Base-by-base conservation (phyloP, 2,888 invertebrate species). In the Endomychus coccineus region DNA sequence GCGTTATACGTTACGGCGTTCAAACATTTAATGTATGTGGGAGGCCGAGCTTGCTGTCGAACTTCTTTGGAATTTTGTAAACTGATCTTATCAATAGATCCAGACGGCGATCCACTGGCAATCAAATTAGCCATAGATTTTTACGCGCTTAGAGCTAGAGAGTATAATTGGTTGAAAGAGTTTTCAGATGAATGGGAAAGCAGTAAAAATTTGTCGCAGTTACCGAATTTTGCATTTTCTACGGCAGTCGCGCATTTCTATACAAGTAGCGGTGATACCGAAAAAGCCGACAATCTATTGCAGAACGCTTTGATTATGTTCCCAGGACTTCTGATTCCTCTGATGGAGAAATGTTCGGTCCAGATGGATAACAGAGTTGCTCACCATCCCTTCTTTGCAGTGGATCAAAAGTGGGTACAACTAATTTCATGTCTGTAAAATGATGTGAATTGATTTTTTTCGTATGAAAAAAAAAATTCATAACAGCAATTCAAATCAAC, bases 21-120 rank as follows among this genome's bases (percentile, higher is more conserved):
- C 60, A 84, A 84, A 54, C 87, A 89, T 60, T 69, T 89, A 42
- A 71, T 74, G 37, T 84, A 82, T 57, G 74, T 89, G 36, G 83
- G 85, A 16, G 80, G 80, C 41, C 71, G 84, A 44, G 86, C 88
- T 3, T 89, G 88, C 62, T 80, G 83, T 55, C 73, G 88, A 44
- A 90, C 91, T 2, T 83, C 90, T n/a, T 69, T 91, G 47, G 90
- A 92, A 64, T 76, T 88, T 48, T 83, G 84, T 58, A 91, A 91
- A 66, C 64, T 90, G 27, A 67, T 91, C n/a, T 68, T 89, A 36
- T 79, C 78, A 9, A 64, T 87, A 31, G 83, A 86, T 61, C 83
- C 84, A 1, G 77, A 78, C 9, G 72, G 69, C 7, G 88, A 88
- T 66, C 87, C 86, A 1, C 55, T 88, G 36, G 85, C 81, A n/a